A percentile compares a stretch with the other conserved stretches of the same genome.
Conservation (phyloP, 2,113 vertebrate genomes). For the Corythoichthys intestinalis region DNA sequence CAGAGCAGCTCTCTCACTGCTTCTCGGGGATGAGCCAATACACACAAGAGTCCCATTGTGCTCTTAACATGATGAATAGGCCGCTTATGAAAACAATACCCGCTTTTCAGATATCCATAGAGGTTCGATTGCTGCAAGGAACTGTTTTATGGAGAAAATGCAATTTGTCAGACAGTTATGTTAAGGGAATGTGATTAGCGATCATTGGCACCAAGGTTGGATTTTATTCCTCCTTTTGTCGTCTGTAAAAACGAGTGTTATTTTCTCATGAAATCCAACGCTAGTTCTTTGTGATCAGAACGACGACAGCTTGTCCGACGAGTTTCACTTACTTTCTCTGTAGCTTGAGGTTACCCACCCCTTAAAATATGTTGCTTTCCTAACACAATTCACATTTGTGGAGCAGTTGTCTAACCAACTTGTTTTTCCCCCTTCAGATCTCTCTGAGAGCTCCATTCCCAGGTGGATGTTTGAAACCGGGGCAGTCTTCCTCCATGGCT, state of each 20-base stretch:
- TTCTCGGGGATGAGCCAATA: slow-evolving; percentile 27
- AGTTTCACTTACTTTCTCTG: not conserved
- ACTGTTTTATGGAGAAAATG: slow-evolving; percentile 37
- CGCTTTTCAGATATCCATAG: slow-evolving; percentile 23
- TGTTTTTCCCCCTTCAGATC: slow-evolving; percentile 72
- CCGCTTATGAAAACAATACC: slow-evolving; percentile 33
- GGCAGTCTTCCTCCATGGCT: slow-evolving; percentile 88
- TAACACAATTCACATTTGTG: not conserved
- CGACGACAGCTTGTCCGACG: not conserved
- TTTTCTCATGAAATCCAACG: slow-evolving; percentile 2
- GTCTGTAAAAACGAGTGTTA: not conserved
- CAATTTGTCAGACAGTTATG: slow-evolving; percentile 27
- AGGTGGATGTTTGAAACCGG: slow-evolving; percentile 88
- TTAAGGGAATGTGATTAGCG: slow-evolving; percentile 30
- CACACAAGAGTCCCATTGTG: slow-evolving; percentile 46
- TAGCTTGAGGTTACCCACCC: not conserved
- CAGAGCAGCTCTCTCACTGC: slow-evolving; percentile 34
- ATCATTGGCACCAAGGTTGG: not conserved
- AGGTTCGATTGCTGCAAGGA: slow-evolving; percentile 13
- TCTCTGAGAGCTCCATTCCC: slow-evolving; percentile 86
- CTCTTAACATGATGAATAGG: slow-evolving; percentile 21
- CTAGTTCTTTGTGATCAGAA: not conserved
- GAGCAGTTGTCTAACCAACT: not conserved
- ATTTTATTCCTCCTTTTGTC: not conserved
- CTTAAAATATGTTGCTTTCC: not conserved